Conservation (phyloP, 1,140 invertebrate species). For the Bacillus rossius region DNA sequence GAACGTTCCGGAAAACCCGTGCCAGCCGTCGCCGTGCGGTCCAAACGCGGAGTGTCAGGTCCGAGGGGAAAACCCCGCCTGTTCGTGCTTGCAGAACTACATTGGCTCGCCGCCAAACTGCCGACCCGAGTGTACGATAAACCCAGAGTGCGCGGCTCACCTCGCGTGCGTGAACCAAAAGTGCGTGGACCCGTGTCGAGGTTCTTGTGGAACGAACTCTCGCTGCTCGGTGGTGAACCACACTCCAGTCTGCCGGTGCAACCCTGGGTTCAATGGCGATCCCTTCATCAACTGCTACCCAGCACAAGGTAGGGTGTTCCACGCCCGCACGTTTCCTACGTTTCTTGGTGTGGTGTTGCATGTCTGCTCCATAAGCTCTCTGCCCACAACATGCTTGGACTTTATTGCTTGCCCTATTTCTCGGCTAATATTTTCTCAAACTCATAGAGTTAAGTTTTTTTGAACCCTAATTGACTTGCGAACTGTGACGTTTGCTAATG, state of each 20-base stretch:
- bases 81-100: conserved; percentile 49
- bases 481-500: background rate
- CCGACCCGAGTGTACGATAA: conserved; percentile 51
- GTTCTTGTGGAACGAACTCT: conserved; percentile 50
- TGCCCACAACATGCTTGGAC: no score
- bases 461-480: no score
- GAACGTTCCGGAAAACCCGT: conserved; percentile 46
- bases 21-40: conserved; percentile 54
- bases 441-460: no score
- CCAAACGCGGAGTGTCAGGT: conserved; percentile 51
- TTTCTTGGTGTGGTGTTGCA: no score
- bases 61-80: conserved; percentile 45
- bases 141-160: conserved; percentile 49
- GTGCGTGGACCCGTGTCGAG: conserved; percentile 46
- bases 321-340: background rate
- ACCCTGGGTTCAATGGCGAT: conserved; percentile 50
- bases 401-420: no score
- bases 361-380: no score
- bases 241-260: conserved; percentile 48
- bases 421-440: no score
- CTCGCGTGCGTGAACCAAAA: conserved; percentile 47
- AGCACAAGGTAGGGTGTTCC: conserved; percentile 14
- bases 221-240: conserved; percentile 48
- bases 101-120: conserved; percentile 52
- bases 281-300: conserved; percentile 49